These are phyloP conservation scores for Drosophila aldrichi DNA, from an alignment of 2,888 invertebrate genomes.

Conservation along the genomic window DNA sequence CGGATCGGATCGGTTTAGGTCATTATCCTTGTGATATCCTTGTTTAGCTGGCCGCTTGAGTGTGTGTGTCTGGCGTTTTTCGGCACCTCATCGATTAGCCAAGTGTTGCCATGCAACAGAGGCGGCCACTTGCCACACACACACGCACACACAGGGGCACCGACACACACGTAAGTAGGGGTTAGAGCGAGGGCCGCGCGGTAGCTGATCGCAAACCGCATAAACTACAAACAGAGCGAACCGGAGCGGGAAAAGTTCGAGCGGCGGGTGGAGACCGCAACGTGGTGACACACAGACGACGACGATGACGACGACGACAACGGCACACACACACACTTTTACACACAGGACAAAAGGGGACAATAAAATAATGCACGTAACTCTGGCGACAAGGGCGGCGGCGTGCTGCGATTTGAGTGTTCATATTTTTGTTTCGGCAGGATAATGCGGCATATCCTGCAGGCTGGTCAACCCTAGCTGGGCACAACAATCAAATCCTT, in stretches of 20 bases:
- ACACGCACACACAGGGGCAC: not conserved
- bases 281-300: slow-evolving; percentile 48
- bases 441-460: slow-evolving; percentile 61
- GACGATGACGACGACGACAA: too few relatives aligned
- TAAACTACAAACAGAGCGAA: slow-evolving; percentile 35
- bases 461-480: slow-evolving; percentile 4
- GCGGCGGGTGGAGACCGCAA: slow-evolving; percentile 42
- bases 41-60: slow-evolving; percentile 32
- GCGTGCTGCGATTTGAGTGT: slow-evolving; percentile 7
- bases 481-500: slow-evolving; percentile 25
- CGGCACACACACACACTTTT: not conserved
- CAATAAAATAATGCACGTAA: slow-evolving; percentile 51
- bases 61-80: slow-evolving; percentile 56
- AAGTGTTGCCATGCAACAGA: slow-evolving; percentile 80
- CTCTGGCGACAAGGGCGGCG: slow-evolving; percentile 43
- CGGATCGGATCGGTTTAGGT: slow-evolving; percentile 58
- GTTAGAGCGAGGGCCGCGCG: not conserved
- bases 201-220: slow-evolving; percentile 52
- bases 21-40: slow-evolving; percentile 81
- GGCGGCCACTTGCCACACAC: slow-evolving; percentile 63
- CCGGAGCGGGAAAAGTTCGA: slow-evolving; percentile 3
- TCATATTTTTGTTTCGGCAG: slow-evolving; percentile 44
- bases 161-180: not conserved
- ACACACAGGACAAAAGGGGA: slow-evolving; percentile 7
- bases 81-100: slow-evolving; percentile 82